A percentile compares a stretch with the other conserved stretches of the same genome.
These are phyloP conservation scores for Cosmorhoe ocellata DNA, from an alignment of 2,888 invertebrate species.

Conservation along the genomic window DNA sequence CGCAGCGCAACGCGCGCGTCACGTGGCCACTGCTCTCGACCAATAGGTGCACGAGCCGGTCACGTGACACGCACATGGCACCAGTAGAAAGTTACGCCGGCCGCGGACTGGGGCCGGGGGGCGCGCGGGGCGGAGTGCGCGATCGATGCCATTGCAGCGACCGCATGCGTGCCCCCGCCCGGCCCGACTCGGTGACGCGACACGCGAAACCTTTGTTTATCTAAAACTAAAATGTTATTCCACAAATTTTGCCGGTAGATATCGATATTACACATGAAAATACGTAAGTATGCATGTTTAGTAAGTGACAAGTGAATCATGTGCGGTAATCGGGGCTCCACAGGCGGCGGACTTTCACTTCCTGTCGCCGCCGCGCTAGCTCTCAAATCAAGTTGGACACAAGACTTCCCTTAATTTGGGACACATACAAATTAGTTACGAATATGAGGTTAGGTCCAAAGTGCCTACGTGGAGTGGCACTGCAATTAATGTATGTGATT, in stretches of 20 bases:
- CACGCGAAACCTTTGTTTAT: conserved; percentile 60
- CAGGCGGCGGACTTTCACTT: conserved; percentile 63
- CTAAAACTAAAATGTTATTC: conserved; percentile 43
- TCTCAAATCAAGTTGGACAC: conserved; percentile 13
- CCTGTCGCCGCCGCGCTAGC: conserved; percentile 37
- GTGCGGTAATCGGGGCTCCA: conserved; percentile 41
- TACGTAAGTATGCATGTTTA: conserved; percentile 1
- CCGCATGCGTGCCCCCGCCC: conserved; percentile 62
- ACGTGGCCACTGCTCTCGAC: conserved; percentile 53
- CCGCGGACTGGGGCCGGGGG: conserved; percentile 16
- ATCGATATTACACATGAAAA: conserved; percentile 2
- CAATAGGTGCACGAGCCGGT: conserved; percentile 56
- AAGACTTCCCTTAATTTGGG: conserved; percentile 23
- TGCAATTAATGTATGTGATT: conserved; percentile 25
- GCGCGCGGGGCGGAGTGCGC: conserved; percentile 42
- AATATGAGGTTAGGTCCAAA: conserved; percentile 13
- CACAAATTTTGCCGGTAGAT: conserved; percentile 10
- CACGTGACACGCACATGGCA: conserved; percentile 62
- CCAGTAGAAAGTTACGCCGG: conserved; percentile 53
- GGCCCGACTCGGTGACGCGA: conserved; percentile 63
- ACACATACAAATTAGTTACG: conserved; percentile 9
- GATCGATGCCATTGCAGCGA: conserved; percentile 76
- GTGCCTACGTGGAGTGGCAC: conserved; percentile 20
- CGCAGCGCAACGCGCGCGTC: conserved; percentile 50
- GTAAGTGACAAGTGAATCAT: conserved; percentile 37